Evolutionary conservation across 2,888 invertebrate species (phyloP), one percentile per base, ranked within the genome.

Genomic region (Lumbricus terrestris): DNA sequence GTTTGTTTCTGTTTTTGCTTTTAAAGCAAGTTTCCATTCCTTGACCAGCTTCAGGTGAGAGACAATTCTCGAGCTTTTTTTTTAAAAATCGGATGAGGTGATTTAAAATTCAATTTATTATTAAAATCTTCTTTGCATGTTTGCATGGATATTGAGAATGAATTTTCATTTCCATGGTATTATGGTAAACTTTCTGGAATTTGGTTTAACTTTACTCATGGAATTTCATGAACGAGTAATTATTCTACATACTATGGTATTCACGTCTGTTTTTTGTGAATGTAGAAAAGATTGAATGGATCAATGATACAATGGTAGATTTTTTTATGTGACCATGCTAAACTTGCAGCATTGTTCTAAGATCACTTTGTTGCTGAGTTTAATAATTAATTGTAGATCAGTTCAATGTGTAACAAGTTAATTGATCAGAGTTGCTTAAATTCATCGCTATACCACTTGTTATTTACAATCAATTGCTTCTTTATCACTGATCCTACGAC

Each of bases 31-130:
- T 93, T 95, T 92, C 94, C 95, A 88, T 96, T 96, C 92, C 88
- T 94, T 5, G 93, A 95, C 2, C 96, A 96, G 92, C 91, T 95
- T 23, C 88, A 90, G 89, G 89, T 90, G 96, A 95, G 82, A n/a
- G 82, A 69, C n/a, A n/a, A 69, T 69, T 69, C 69, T 69, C 69
- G 3, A 20, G 47, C 47, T 20, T 1, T 47, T 47, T 18, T 47
- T 47, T 47, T 47, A 47, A 16, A 69, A 11, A 8, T 47, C 54
- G n/a, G 69, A 69, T n/a, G n/a, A 69, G n/a, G 69, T 69, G 29
- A 69, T 69, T n/a, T n/a, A n/a, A n/a, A n/a, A n/a, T n/a, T n/a
- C n/a, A 29, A 69, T 29, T 69, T 69, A n/a, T 69, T n/a, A 69
- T 69, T 69, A 69, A 15, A n/a, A 69, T 69, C 69, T 69, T 69